Conservation (phyloP, 2,888 invertebrate species). For the Stenoptilia bipunctidactyla region DNA sequence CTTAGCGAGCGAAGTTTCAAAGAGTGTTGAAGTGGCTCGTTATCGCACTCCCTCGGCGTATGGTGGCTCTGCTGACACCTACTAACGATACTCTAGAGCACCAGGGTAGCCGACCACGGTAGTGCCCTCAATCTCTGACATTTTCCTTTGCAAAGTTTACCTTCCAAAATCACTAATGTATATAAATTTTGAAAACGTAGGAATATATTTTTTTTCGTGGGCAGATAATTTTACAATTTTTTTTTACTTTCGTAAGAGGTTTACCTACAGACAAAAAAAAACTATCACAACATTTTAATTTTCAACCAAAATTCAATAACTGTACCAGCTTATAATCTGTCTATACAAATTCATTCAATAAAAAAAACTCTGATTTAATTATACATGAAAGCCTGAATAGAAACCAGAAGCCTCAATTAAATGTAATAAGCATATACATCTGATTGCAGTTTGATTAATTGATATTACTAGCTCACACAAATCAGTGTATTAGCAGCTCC, state of each 20-base stretch:
- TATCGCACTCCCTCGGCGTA: conserved; percentile 23
- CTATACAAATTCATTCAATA: too few species aligned
- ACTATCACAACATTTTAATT: too few species aligned
- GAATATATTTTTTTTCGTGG: too few species aligned
- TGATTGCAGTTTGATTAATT: conserved; percentile 39
- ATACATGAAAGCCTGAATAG: conserved; percentile 26
- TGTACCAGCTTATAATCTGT: too few species aligned
- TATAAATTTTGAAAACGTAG: neutral
- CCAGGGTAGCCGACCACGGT: neutral
- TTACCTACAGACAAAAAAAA: too few species aligned
- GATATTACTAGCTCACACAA: conserved; percentile 39
- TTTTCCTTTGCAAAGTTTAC: too few species aligned
- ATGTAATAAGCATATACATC: conserved; percentile 11
- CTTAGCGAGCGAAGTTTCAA: conserved; percentile 18
- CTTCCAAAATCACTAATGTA: too few species aligned
- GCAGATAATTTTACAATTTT: too few species aligned
- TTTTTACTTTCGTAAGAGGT: too few species aligned
- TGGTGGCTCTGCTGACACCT: conserved; percentile 3
- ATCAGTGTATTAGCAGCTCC: conserved; percentile 18
- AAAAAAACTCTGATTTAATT: neutral
- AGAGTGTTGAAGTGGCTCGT: conserved; percentile 32
- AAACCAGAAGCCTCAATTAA: conserved; percentile 24
- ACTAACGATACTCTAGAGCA: conserved; percentile 20
- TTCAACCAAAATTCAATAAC: too few species aligned
- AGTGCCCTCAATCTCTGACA: neutral